Evolutionary conservation across 2,888 invertebrate genomes (phyloP).

Genomic region (Mallateleia sp.): DNA sequence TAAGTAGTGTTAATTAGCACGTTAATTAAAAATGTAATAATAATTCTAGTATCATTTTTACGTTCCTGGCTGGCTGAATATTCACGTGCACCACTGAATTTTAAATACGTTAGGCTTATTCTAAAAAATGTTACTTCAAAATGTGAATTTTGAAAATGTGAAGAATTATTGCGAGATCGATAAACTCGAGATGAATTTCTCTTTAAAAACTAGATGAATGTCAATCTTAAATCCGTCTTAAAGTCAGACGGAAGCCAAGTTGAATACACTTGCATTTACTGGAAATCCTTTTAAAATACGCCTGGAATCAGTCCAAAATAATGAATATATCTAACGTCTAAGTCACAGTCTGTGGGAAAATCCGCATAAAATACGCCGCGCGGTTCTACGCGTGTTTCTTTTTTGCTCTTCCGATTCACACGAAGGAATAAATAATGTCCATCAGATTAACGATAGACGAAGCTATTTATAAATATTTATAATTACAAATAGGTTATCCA

Average conservation of each 20-base stretch:
- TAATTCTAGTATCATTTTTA: not conserved
- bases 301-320: slow-evolving; percentile 17
- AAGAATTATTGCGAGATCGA: too few species aligned
- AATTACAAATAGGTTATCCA: slow-evolving; percentile 62
- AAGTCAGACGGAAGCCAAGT: not conserved
- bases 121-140: too few species aligned
- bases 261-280: slow-evolving; percentile 6
- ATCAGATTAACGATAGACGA: slow-evolving; percentile 13
- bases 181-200: too few species aligned
- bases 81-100: not conserved
- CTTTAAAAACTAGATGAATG: too few species aligned
- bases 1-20: not conserved
- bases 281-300: slow-evolving; percentile 21
- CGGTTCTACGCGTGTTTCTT: not conserved
- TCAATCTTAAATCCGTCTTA: slow-evolving; percentile 1
- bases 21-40: not conserved
- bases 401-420: not conserved
- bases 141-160: too few species aligned
- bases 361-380: not conserved
- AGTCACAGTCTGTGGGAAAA: not conserved
- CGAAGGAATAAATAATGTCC: slow-evolving; percentile 26
- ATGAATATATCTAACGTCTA: not conserved
- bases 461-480: slow-evolving; percentile 57
- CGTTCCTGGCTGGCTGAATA: not conserved
- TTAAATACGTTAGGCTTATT: too few species aligned